Base-by-base conservation (phyloP, 1,140 invertebrate species). In the Lasioglossum albipes region DNA sequence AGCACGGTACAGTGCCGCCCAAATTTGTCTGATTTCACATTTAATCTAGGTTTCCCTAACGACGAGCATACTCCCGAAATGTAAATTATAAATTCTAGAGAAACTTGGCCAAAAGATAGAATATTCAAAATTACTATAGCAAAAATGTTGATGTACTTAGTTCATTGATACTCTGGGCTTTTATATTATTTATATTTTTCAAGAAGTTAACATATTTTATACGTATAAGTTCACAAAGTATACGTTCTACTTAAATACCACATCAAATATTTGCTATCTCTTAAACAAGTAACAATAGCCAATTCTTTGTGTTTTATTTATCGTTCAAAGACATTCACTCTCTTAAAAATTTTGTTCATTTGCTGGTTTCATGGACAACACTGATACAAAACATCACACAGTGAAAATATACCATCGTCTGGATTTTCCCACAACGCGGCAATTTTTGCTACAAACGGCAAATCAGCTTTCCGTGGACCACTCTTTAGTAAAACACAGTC, bases 361-460 rank as follows among this genome's bases (percentile, higher is more conserved):
- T 59, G 1, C 57, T 59, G 20, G 6, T 20, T 59, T n/a, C n/a
- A 59, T n/a, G n/a, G 57, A 59, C 20, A n/a, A 20, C 57, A 59
- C 57, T 59, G 57, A n/a, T 16, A 22, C 20, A 12, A 16, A 4
- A 2, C 6, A 7, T 31, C 20, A 41, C 22, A 79, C 68, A 75
- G 36, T 5, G 10, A 45, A 7, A 69, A 81, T 92, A 94, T 93
- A 98, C 98, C 97, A 93, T 98, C 97, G 69, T 97, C 96, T 10
- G 97, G 97, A 94, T 98, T 98, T 92, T 99, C 97, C 98, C 98
- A 99, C 7, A 99, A 95, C 66, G 97, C 96, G 41, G 97, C 96
- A 78, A 99, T 97, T 94, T 99, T 98, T 42, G 98, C 98, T 72
- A 99, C 97, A 92, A 96, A 99, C 27, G 98, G 98, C 83, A 99